A percentile compares a stretch with the other conserved stretches of the same genome.
phyloP scores from a whole-genome alignment of 2,888 invertebrate species.

The Ormyrus rosae region DNA sequence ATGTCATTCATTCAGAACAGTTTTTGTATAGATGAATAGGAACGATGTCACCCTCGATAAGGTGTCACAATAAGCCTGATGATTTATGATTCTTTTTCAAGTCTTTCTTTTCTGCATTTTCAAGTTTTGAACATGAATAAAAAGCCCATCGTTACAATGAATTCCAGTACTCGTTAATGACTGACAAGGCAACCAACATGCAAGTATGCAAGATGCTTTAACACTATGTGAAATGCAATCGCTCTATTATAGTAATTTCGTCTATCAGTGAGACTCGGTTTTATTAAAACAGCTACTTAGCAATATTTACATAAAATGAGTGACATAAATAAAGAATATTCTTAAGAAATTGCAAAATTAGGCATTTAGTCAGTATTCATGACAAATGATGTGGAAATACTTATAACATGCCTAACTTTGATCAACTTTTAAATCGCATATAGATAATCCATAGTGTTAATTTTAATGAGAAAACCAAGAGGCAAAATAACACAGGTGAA shows the following conservation, averaged over 20 bases:
- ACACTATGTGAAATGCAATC: conserved; percentile 68
- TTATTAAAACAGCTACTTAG: conserved; percentile 16
- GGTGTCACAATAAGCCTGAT: background rate
- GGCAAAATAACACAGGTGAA: conserved; percentile 71
- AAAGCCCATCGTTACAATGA: conserved; percentile 55
- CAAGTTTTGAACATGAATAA: conserved; percentile 6
- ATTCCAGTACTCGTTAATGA: conserved; percentile 46
- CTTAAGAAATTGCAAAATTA: conserved; percentile 25
- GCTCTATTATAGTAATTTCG: conserved; percentile 60
- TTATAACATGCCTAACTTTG: conserved; percentile 41
- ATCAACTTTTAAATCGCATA: conserved; percentile 26
- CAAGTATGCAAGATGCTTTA: conserved; percentile 68
- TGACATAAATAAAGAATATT: conserved; percentile 46
- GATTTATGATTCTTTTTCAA: background rate
- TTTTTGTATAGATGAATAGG: no score
- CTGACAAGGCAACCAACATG: conserved; percentile 64
- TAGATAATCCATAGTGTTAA: conserved; percentile 64
- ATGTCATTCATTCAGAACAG: no score
- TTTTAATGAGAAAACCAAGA: conserved; percentile 73
- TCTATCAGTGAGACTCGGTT: conserved; percentile 71
- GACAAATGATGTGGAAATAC: background rate
- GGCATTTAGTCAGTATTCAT: conserved; percentile 30
- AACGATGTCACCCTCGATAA: background rate
- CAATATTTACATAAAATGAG: conserved; percentile 44
- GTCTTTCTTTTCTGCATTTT: background rate